Conservation (phyloP, 2,888 invertebrate genomes). For the Pammene aurita region DNA sequence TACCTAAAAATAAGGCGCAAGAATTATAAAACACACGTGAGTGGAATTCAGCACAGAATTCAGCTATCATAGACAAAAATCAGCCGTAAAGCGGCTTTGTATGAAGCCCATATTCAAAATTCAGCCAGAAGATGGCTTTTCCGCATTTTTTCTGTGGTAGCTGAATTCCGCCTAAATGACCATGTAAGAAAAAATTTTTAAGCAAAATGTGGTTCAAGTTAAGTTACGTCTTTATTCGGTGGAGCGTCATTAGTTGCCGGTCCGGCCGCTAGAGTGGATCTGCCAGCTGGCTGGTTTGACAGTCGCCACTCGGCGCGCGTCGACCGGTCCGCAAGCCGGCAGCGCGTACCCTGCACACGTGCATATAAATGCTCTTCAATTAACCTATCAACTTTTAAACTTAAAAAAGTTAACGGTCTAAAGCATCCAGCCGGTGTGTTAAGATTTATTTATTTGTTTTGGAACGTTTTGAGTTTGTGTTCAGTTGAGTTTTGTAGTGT, state of each 20-base stretch:
- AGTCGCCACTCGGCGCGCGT: conserved; percentile 63
- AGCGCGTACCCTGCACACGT: conserved; percentile 66
- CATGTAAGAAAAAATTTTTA: no score
- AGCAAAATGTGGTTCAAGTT: background rate
- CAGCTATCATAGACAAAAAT: no score
- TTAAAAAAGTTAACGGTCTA: conserved; percentile 54
- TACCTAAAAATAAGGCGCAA: no score
- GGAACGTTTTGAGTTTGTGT: conserved; percentile 53
- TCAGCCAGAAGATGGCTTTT: no score
- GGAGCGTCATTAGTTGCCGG: conserved; percentile 68
- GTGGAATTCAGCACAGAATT: no score
- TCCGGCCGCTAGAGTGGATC: conserved; percentile 75
- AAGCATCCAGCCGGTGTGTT: conserved; percentile 43
- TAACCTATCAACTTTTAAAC: conserved; percentile 68
- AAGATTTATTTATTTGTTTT: conserved; percentile 45
- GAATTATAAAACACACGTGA: no score
- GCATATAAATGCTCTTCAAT: conserved; percentile 61
- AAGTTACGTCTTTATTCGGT: conserved; percentile 55
- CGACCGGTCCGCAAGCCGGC: conserved; percentile 61
- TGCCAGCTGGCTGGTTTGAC: conserved; percentile 75
- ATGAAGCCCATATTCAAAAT: no score
- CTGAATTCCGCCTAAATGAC: no score
- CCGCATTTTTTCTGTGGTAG: no score
- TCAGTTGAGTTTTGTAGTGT: conserved; percentile 65
- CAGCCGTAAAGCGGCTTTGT: no score